These are phyloP conservation scores for Hafferia zeledoni DNA, from an alignment of 2,797 vertebrate species.

Conservation along the genomic window DNA sequence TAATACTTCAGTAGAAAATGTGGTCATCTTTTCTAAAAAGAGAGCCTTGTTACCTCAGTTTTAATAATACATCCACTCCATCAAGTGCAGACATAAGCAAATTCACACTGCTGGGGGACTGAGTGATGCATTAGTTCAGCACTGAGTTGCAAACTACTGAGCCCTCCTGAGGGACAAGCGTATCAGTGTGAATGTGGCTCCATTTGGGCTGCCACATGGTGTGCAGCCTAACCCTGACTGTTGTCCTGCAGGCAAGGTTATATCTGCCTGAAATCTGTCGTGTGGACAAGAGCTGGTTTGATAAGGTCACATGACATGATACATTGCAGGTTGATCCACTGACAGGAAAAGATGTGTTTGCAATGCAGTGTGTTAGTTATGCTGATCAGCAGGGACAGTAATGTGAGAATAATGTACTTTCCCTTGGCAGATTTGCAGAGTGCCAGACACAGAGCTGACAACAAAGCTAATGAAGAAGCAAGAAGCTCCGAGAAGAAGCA, in stretches of 20 bases:
- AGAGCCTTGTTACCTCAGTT: neutral
- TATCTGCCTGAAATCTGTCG: neutral
- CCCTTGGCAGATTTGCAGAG: constrained; percentile 84
- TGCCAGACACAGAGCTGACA: constrained; percentile 87
- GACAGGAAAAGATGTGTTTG: neutral
- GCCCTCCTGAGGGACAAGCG: neutral
- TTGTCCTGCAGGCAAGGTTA: neutral
- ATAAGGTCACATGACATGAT: neutral
- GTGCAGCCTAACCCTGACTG: neutral
- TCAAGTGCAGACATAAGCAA: neutral
- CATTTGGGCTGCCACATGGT: neutral
- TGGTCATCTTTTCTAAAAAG: neutral
- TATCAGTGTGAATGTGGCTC: neutral
- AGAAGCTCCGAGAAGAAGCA: constrained; percentile 92
- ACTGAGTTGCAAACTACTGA: neutral
- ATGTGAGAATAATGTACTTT: neutral
- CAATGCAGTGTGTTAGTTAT: accelerated
- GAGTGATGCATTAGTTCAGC: accelerated
- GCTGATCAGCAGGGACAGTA: neutral
- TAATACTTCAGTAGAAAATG: neutral
- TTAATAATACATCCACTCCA: neutral
- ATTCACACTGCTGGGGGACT: neutral
- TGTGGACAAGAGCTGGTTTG: neutral
- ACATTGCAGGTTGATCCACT: neutral
- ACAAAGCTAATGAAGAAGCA: constrained; percentile 88